These are phyloP conservation scores for Drepana arcuata DNA, from an alignment of 1,140 invertebrate species.

Conservation along the genomic window DNA sequence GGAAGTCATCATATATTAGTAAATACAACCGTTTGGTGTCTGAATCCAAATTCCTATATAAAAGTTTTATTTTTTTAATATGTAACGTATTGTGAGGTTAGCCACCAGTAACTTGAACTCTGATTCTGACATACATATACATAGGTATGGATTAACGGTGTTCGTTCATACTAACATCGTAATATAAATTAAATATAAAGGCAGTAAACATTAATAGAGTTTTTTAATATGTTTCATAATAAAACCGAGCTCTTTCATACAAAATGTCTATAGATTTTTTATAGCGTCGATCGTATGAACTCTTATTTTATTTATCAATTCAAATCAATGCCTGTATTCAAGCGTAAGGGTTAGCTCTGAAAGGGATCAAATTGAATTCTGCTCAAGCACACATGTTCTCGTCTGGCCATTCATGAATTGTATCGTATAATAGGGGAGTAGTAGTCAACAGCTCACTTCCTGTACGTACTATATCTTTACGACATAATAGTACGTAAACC, in stretches of 20 bases:
- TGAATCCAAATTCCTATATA: too few species aligned
- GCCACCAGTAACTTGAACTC: too few species aligned
- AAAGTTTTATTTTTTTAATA: neutral
- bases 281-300: constrained; percentile 2
- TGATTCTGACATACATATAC: neutral
- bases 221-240: neutral
- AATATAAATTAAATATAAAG: neutral
- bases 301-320: constrained; percentile 46
- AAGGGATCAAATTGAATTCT: constrained; percentile 62
- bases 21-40: too few species aligned
- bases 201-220: neutral
- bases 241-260: neutral
- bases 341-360: constrained; percentile 47
- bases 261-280: too few species aligned
- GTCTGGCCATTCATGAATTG: constrained; percentile 54
- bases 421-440: constrained; percentile 48
- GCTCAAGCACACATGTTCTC: constrained; percentile 53
- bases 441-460: constrained; percentile 50
- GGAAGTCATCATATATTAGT: neutral
- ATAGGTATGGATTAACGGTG: neutral
- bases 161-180: neutral
- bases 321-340: constrained; percentile 51
- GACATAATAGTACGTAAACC: too few species aligned
- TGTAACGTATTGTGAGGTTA: too few species aligned
- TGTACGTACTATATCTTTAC: too few species aligned